phyloP scores from a whole-genome alignment of 1,140 invertebrate genomes.

The Drosophila equinoxialis region DNA sequence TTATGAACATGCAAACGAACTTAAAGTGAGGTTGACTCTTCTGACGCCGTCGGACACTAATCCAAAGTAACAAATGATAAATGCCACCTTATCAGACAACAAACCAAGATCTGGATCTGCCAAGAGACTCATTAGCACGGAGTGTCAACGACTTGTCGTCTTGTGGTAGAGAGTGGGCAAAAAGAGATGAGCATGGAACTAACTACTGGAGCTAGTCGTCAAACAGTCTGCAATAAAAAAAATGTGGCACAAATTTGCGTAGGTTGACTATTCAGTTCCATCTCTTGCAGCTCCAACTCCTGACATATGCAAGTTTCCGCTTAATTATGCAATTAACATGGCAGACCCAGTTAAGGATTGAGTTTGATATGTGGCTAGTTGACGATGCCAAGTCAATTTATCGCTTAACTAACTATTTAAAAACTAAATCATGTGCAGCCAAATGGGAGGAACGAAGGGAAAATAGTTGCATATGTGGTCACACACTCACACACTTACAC shows the following conservation, averaged over 20 bases:
- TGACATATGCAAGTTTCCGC: constrained; percentile 43
- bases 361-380: constrained; percentile 53
- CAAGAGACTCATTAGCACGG: constrained; percentile 53
- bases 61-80: constrained; percentile 57
- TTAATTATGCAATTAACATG: constrained; percentile 77
- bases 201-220: constrained; percentile 7
- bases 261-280: constrained; percentile 28
- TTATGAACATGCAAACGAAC: constrained; percentile 71
- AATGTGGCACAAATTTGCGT: constrained; percentile 55
- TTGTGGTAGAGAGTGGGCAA: constrained; percentile 12
- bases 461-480: constrained; percentile 7
- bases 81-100: constrained; percentile 53
- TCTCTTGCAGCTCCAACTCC: background rate
- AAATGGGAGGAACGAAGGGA: background rate
- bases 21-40: constrained; percentile 55
- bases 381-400: constrained; percentile 69
- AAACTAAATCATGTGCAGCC: constrained; percentile 47
- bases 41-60: constrained; percentile 38
- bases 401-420: constrained; percentile 73
- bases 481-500: constrained; percentile 34
- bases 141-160: constrained; percentile 53
- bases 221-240: constrained; percentile 30
- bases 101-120: constrained; percentile 2
- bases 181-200: background rate
- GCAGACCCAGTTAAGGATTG: constrained; percentile 49